Percentiles rank a stretch among this genome's conserved stretches.
Conservation (phyloP, 2,888 invertebrate genomes). For the Cheilosia pagana region DNA sequence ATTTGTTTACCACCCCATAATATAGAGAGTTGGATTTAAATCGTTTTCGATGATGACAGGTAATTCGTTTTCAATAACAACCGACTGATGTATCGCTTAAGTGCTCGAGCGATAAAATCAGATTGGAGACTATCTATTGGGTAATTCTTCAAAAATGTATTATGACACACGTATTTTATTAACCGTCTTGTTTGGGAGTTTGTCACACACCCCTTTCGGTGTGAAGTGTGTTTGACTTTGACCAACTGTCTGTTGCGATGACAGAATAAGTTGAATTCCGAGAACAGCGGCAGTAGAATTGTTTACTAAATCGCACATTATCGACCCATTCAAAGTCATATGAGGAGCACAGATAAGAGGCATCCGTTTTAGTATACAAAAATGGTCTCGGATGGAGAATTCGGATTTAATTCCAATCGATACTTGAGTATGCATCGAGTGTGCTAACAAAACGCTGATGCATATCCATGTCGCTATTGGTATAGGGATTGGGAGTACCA, state of each 20-base stretch:
- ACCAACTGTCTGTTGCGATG: not conserved
- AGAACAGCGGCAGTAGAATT: slow-evolving; percentile 17
- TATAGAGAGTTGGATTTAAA: slow-evolving; percentile 3
- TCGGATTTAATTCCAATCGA: slow-evolving; percentile 8
- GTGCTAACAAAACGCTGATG: slow-evolving; percentile 7
- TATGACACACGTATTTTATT: slow-evolving; percentile 1
- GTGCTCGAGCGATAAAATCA: not conserved
- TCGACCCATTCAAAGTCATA: slow-evolving; percentile 19
- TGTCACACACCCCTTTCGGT: not conserved
- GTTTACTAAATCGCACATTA: slow-evolving; percentile 14
- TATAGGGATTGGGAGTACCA: slow-evolving; percentile 1
- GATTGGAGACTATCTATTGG: slow-evolving; percentile 7
- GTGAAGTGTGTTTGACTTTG: not conserved
- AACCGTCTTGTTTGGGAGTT: not conserved
- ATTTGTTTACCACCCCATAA: not conserved
- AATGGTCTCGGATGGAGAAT: not conserved
- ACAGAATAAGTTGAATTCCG: not conserved
- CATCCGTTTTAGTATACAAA: slow-evolving; percentile 1
- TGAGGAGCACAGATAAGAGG: not conserved
- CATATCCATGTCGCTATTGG: not conserved
- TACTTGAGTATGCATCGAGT: slow-evolving; percentile 25
- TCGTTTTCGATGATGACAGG: slow-evolving; percentile 20
- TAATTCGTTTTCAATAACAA: slow-evolving; percentile 1
- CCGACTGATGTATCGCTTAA: slow-evolving; percentile 16
- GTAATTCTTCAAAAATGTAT: slow-evolving; percentile 16